Conservation (phyloP, 2,113 vertebrate genomes). For the Campylomormyrus tamandua region DNA sequence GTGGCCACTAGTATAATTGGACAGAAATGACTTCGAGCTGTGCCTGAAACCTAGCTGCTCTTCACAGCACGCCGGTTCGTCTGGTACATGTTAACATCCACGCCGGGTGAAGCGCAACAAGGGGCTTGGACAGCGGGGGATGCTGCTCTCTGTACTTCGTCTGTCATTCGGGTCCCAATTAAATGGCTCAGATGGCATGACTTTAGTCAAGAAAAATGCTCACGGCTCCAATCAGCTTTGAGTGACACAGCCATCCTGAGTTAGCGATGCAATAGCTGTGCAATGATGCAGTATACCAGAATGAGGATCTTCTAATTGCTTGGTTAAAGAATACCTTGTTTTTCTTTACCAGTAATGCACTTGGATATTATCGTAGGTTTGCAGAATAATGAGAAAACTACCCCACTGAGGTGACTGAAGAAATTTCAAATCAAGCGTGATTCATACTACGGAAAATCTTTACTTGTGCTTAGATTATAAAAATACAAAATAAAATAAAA, state of each 20-base stretch:
- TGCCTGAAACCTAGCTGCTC: neutral
- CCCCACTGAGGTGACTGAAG: neutral
- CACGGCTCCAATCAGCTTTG: conserved; percentile 66
- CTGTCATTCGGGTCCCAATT: conserved; percentile 77
- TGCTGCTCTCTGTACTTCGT: conserved; percentile 72
- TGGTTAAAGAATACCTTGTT: conserved; percentile 21
- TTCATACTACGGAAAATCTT: neutral
- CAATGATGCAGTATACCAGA: conserved; percentile 57
- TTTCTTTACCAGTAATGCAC: neutral
- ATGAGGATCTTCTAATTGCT: neutral
- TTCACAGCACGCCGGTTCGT: neutral
- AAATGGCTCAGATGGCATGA: conserved; percentile 90
- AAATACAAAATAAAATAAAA: neutral
- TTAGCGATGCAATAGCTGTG: conserved; percentile 56
- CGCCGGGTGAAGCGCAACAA: conserved; percentile 35
- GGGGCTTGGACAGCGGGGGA: conserved; percentile 67
- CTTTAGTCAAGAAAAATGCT: conserved; percentile 87
- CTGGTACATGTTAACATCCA: conserved; percentile 35
- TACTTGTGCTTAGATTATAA: neutral
- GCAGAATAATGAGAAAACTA: neutral
- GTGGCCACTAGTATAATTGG: neutral
- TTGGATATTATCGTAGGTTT: neutral
- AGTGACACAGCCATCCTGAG: conserved; percentile 69
- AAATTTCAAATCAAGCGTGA: neutral
- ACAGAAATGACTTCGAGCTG: neutral